Conservation (phyloP, 2,113 vertebrate species). For the Miniopterus natalensis region DNA sequence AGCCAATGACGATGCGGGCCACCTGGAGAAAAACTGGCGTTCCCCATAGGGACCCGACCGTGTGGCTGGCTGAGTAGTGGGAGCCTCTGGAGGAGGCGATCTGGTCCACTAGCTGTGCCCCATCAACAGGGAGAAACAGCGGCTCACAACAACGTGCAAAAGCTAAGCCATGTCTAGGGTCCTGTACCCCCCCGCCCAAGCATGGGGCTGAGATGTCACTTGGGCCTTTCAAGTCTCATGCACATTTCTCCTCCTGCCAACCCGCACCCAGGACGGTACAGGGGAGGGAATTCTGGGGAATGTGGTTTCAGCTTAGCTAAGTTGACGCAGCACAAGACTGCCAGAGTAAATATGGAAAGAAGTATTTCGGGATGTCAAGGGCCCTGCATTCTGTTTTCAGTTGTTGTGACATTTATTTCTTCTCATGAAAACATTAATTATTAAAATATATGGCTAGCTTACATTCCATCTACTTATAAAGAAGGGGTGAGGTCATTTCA, state of each 20-base stretch:
- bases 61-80: neutral
- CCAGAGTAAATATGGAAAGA: neutral
- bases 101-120: neutral
- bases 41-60: neutral
- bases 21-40: neutral
- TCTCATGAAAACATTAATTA: constrained; percentile 23
- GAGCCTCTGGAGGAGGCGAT: neutral
- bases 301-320: neutral
- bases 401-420: neutral
- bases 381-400: neutral
- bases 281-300: constrained; percentile 27
- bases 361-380: constrained; percentile 23
- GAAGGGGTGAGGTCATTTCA: constrained; percentile 32
- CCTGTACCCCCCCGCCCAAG: neutral
- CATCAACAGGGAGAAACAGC: neutral
- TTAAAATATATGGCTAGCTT: constrained; percentile 14
- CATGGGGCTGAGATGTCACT: neutral
- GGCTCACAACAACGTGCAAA: neutral
- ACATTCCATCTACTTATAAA: constrained; percentile 14
- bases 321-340: neutral
- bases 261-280: neutral
- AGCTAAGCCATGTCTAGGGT: too few relatives aligned
- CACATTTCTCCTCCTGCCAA: neutral
- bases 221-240: neutral
- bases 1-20: neutral